phyloP scores from a whole-genome alignment of 1,140 invertebrate species.

The Luehdorfia chinensis region DNA sequence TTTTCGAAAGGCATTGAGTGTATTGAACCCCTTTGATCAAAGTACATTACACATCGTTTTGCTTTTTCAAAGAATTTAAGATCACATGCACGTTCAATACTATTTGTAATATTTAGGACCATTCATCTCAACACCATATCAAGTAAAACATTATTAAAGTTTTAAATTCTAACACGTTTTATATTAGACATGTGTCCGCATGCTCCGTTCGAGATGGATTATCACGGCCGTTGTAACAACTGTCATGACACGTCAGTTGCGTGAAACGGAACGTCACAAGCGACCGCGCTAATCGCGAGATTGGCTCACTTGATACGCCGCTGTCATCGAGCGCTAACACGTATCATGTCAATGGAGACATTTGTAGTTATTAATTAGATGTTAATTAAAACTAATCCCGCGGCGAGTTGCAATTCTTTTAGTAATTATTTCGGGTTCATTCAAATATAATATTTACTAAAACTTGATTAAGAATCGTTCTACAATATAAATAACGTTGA shows the following conservation, averaged over 20 bases:
- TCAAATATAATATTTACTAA: no score
- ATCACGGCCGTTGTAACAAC: constrained; percentile 42
- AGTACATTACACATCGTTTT: no score
- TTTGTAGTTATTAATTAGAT: constrained; percentile 8
- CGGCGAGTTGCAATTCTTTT: no score
- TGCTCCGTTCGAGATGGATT: constrained; percentile 37
- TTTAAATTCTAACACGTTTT: not conserved
- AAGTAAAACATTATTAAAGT: no score
- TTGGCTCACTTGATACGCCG: constrained; percentile 47
- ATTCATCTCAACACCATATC: no score
- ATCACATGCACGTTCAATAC: no score
- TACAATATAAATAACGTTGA: no score
- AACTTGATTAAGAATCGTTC: no score
- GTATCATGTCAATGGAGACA: constrained; percentile 10
- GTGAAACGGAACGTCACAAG: constrained; percentile 48
- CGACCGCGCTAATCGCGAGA: constrained; percentile 39
- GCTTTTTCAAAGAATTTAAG: no score
- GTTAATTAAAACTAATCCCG: no score
- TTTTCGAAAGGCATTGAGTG: constrained; percentile 21
- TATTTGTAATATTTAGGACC: no score
- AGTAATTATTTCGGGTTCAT: no score
- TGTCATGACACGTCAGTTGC: constrained; percentile 49
- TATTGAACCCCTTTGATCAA: constrained; percentile 1
- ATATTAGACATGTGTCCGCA: constrained; percentile 19
- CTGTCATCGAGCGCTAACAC: constrained; percentile 37